A percentile compares a stretch with the other conserved stretches of the same genome.
phyloP scores from a whole-genome alignment of 2,888 invertebrate genomes.

The Conops quadrifasciatus region DNA sequence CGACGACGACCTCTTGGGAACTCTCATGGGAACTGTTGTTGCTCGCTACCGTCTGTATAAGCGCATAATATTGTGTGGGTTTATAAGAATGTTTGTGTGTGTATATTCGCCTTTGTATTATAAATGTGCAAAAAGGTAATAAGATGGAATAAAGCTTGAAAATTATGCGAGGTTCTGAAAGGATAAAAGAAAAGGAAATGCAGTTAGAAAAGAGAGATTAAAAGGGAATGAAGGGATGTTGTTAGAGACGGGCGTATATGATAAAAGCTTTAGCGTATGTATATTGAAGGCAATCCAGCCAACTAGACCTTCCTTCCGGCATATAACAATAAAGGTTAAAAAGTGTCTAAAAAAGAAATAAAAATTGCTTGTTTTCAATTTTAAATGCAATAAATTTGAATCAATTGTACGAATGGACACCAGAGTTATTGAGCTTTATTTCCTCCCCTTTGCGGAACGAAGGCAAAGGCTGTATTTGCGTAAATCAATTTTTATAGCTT shows the following conservation, averaged over 20 bases:
- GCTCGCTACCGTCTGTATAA: constrained; percentile 48
- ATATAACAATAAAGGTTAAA: constrained; percentile 16
- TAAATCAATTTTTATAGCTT: constrained; percentile 30
- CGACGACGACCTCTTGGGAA: constrained; percentile 54
- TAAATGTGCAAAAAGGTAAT: constrained; percentile 51
- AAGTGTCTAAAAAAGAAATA: constrained; percentile 22
- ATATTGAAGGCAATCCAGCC: background rate
- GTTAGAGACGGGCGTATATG: background rate
- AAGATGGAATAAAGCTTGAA: constrained; percentile 58
- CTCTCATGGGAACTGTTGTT: constrained; percentile 60
- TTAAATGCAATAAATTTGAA: constrained; percentile 34
- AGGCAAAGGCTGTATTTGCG: background rate
- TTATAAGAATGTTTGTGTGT: constrained; percentile 21
- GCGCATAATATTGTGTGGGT: background rate
- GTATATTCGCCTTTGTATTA: constrained; percentile 29
- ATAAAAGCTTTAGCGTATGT: background rate
- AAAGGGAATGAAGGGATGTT: background rate
- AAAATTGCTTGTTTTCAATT: constrained; percentile 33
- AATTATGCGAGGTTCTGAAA: constrained; percentile 50
- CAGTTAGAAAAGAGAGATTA: too few species aligned
- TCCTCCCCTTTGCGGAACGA: background rate
- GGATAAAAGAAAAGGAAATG: background rate
- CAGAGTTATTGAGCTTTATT: constrained; percentile 7
- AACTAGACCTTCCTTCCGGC: background rate
- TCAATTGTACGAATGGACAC: background rate